Conservation (phyloP, 2,113 vertebrate species). For the Apodemus speciosus region DNA sequence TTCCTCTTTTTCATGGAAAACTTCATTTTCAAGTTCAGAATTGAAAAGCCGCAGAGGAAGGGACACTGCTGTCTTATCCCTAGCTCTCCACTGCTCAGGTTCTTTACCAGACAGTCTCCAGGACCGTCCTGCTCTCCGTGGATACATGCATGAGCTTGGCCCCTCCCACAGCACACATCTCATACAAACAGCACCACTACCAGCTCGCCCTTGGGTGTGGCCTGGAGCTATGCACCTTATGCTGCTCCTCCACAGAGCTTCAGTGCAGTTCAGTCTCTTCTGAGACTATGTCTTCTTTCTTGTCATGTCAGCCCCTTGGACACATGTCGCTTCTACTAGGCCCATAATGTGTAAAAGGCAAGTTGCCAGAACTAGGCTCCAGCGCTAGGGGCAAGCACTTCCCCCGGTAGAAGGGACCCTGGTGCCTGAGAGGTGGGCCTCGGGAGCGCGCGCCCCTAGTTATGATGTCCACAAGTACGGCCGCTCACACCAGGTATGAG, state of each 20-base stretch:
- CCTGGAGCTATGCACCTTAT: background rate
- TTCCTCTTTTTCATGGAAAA: background rate
- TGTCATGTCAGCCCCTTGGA: background rate
- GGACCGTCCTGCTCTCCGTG: background rate
- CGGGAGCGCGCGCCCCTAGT: too few relatives aligned
- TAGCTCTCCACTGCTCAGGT: background rate
- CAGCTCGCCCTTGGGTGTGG: background rate
- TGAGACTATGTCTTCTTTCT: background rate
- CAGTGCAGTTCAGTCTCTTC: too few relatives aligned
- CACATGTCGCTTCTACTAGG: background rate
- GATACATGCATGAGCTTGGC: background rate
- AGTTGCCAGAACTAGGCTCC: background rate
- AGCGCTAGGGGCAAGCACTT: background rate
- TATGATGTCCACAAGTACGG: too few relatives aligned
- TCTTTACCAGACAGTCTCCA: background rate
- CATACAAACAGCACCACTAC: background rate
- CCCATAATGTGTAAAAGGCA: background rate
- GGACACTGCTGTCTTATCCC: background rate
- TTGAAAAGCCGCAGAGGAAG: background rate
- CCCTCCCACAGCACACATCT: background rate
- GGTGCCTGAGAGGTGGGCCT: fast-evolving
- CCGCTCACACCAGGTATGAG: background rate
- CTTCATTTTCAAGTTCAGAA: background rate
- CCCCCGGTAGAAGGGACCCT: background rate
- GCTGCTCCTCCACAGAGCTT: background rate